Percentiles rank a stretch among this genome's conserved stretches.
These are phyloP conservation scores for Cistogaster globosa DNA, from an alignment of 2,888 invertebrate species.

Conservation along the genomic window DNA sequence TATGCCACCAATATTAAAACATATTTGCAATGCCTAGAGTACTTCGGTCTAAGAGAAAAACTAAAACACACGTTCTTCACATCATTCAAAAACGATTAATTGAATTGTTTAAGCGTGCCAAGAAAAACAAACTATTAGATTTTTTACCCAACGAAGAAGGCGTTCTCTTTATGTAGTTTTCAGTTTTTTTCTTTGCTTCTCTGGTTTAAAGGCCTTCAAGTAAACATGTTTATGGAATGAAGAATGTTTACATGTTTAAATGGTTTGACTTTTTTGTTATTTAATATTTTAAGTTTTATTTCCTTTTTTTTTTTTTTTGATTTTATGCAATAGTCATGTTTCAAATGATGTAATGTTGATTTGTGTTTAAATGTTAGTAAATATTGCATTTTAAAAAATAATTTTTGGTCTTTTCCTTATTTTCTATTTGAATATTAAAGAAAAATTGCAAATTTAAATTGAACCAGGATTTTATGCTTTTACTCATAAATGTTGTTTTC, in stretches of 20 bases:
- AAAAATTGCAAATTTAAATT: too few species aligned
- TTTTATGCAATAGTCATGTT: slow-evolving; percentile 36
- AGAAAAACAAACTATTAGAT: slow-evolving; percentile 64
- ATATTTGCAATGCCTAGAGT: slow-evolving; percentile 1
- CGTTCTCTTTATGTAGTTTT: slow-evolving; percentile 3
- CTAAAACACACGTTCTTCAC: slow-evolving; percentile 51
- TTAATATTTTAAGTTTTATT: background rate
- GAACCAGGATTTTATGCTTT: background rate
- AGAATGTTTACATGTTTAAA: slow-evolving; percentile 25
- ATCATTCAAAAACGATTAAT: slow-evolving; percentile 69
- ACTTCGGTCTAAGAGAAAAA: background rate
- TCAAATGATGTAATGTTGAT: slow-evolving; percentile 34
- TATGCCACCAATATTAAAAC: slow-evolving; percentile 27
- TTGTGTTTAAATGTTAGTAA: slow-evolving; percentile 42
- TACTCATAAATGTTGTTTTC: too few species aligned
- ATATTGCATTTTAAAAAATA: slow-evolving; percentile 20
- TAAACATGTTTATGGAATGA: slow-evolving; percentile 62
- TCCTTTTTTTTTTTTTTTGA: background rate
- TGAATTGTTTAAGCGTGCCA: slow-evolving; percentile 69
- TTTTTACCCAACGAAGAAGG: slow-evolving; percentile 7
- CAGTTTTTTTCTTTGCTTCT: background rate
- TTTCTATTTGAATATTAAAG: too few species aligned
- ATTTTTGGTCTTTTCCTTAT: slow-evolving; percentile 4
- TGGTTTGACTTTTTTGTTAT: background rate
- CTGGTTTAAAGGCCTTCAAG: slow-evolving; percentile 34